These are phyloP conservation scores for Patiria miniata DNA, from an alignment of 35 echinoderm and acorn worm species.

Conservation along the genomic window DNA sequence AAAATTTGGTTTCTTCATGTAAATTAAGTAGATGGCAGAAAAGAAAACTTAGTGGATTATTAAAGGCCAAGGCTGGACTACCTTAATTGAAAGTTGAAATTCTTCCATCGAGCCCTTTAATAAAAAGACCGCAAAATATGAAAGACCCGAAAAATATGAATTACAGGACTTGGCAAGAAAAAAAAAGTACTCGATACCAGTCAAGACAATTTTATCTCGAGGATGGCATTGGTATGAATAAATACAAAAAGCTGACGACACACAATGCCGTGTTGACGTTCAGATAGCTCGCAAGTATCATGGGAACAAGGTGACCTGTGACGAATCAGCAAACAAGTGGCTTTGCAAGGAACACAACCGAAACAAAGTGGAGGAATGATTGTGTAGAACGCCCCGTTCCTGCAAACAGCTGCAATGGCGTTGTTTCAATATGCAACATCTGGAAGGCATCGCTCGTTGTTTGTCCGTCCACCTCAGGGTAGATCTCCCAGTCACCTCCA, in stretches of 20 bases:
- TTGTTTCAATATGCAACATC: constrained; percentile 29
- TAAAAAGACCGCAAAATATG: too few species aligned
- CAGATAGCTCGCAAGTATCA: not conserved
- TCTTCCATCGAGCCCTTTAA: too few species aligned
- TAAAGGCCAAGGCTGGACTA: too few species aligned
- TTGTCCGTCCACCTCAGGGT: constrained; percentile 12
- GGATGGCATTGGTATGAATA: too few species aligned
- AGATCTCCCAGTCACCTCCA: not conserved
- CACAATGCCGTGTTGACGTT: too few species aligned
- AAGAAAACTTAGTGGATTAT: too few species aligned
- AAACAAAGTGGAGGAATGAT: not conserved
- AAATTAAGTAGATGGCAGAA: too few species aligned
- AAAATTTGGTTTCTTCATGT: too few species aligned
- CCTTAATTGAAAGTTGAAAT: too few species aligned
- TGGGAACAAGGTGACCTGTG: constrained; percentile 23
- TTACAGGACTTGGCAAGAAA: too few species aligned
- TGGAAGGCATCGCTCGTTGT: constrained; percentile 16
- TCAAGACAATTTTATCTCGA: constrained; percentile 16
- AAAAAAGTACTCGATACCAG: not conserved
- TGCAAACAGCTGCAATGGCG: constrained; percentile 25
- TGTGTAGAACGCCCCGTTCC: not conserved
- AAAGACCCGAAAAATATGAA: too few species aligned
- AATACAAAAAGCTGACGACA: too few species aligned
- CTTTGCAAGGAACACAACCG: constrained; percentile 10
- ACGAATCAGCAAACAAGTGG: constrained; percentile 20